These are phyloP conservation scores for Zoanthus solanderi DNA, from an alignment of 92 coral and sea anemone species.

Conservation along the genomic window DNA sequence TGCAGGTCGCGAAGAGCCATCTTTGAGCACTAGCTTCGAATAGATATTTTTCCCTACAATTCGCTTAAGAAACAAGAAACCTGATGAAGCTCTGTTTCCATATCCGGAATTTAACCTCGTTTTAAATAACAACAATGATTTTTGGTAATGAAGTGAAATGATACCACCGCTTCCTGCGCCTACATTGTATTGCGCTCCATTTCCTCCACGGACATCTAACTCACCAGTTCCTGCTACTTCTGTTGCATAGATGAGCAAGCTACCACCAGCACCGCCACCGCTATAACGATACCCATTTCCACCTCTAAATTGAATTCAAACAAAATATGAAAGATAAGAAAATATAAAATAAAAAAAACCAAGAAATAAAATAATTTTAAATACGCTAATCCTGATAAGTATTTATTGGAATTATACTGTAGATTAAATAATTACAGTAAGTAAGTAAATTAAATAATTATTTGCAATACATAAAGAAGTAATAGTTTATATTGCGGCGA, in stretches of 20 bases:
- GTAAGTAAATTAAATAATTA: no score
- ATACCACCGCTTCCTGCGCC: conserved; percentile 87
- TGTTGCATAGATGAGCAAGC: conserved; percentile 53
- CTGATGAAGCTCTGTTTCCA: conserved; percentile 62
- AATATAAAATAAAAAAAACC: background rate
- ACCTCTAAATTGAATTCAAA: conserved; percentile 51
- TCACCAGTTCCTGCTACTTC: conserved; percentile 62
- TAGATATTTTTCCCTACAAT: background rate
- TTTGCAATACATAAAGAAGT: no score
- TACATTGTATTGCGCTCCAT: conserved; percentile 42
- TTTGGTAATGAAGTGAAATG: conserved; percentile 64
- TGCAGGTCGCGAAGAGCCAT: conserved; percentile 44
- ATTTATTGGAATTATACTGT: background rate
- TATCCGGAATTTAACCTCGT: conserved; percentile 55
- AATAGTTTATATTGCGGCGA: no score
- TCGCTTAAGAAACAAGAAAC: conserved; percentile 46
- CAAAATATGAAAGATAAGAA: background rate
- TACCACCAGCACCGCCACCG: conserved; percentile 82
- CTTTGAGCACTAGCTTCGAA: conserved; percentile 60
- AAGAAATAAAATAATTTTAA: background rate
- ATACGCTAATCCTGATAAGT: background rate
- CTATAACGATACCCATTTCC: conserved; percentile 42
- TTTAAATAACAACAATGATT: conserved; percentile 35
- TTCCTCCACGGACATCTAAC: conserved; percentile 71
- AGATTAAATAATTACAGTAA: no score